phyloP scores from a whole-genome alignment of 2,113 vertebrate genomes.

The Trichomycterus rosablanca region DNA sequence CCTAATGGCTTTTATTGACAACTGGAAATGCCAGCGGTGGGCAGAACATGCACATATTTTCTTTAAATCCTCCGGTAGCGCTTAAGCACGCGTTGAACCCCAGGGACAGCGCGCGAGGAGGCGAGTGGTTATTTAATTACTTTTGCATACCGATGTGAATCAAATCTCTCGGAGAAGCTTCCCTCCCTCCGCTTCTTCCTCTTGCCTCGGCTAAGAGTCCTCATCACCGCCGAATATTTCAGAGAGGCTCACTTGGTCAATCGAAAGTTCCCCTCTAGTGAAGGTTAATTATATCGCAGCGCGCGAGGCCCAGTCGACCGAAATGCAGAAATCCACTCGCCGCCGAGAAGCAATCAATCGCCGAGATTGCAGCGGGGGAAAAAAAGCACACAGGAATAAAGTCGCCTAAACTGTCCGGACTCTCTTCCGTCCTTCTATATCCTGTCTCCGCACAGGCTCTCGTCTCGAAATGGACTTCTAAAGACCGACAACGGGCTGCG shows the following conservation, averaged over 20 bases:
- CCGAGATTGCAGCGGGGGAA: constrained; percentile 49
- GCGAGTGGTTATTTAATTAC: constrained; percentile 68
- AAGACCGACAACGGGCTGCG: constrained; percentile 26
- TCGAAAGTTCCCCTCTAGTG: constrained; percentile 52
- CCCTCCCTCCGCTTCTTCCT: background rate
- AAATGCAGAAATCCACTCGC: constrained; percentile 55
- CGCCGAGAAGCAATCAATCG: constrained; percentile 59
- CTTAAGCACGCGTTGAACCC: constrained; percentile 34
- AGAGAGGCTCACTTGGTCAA: constrained; percentile 53
- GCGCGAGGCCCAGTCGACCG: constrained; percentile 29
- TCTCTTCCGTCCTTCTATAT: background rate
- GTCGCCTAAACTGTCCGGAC: constrained; percentile 35
- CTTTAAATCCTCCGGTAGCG: constrained; percentile 53
- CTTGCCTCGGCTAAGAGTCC: constrained; percentile 30
- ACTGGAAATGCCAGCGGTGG: constrained; percentile 44
- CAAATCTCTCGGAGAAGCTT: constrained; percentile 48
- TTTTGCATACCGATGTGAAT: constrained; percentile 64
- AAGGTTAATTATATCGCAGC: constrained; percentile 60
- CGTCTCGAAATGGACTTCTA: constrained; percentile 34
- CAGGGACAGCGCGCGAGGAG: constrained; percentile 42
- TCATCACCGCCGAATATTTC: constrained; percentile 16
- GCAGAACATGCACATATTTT: constrained; percentile 36
- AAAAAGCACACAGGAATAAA: constrained; percentile 41
- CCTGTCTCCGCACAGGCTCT: background rate
- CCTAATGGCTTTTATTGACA: constrained; percentile 60